Base-by-base conservation (phyloP, 30 jellyfish, hydroid and myxozoan genomes). In the Chironex yamaguchii region DNA sequence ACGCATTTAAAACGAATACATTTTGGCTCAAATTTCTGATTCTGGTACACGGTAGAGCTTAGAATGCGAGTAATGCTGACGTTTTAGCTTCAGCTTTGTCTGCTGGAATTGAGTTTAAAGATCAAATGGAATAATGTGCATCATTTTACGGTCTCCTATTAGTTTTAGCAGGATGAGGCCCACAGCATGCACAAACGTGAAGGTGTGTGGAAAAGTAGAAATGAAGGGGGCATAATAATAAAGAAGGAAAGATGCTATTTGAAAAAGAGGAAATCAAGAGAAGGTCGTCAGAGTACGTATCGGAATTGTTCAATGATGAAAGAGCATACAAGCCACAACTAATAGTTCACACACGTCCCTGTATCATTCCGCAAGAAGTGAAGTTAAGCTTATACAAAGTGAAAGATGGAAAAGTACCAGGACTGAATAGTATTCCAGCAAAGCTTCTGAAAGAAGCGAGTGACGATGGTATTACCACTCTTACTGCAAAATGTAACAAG, bases 241-340 rank as follows among this genome's bases (percentile, higher is more conserved):
- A 22, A 62, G 25, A n/a, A 12, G 25, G 33, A 12, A 42, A 26
- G 12, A 12, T 20, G 42, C 4, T 67, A 31, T 27, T 33, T 29
- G 81, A 67, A 30, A 33, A 67, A 31, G 34, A 67, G 24, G 75
- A 67, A 22, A 36, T 67, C 21, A 1, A 1, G 14, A 29, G 20
- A 30, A 26, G 81, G 34, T 67, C 63, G 81, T 29, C 11, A 33
- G 81, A 67, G 34, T 67, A 67, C 67, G 17, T 23, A 1, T 21
- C 11, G n/a, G 67, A 67, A 23, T 36, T 67, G 67, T 67, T 28
- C 62, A 62, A 67, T 33, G 62, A 67, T 29, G 23, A 33, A 21
- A 67, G 62, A 67, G 14, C 14, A 67, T 54, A 67, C 9, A 13
- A 26, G 24, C 63, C 14, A 20, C 22, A 30, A 22, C 25, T n/a